phyloP scores from a whole-genome alignment of 2,797 vertebrate genomes.

The Lepus oiostolus region DNA sequence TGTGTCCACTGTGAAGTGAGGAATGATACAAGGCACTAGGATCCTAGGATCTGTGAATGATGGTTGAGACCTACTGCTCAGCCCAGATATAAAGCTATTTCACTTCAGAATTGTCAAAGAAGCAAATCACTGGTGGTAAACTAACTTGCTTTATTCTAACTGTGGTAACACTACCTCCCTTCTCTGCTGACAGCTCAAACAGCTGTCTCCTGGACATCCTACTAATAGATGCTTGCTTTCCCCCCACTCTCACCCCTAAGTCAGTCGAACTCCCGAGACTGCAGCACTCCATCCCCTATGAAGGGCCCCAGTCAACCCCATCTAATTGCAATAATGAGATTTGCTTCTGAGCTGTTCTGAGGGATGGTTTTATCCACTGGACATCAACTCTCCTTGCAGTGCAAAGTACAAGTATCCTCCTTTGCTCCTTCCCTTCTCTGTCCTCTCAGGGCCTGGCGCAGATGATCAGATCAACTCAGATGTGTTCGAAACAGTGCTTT shows the following conservation, averaged over 20 bases:
- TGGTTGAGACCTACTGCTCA: neutral
- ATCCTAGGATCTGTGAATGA: neutral
- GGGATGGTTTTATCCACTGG: conserved; percentile 37
- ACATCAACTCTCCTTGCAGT: neutral
- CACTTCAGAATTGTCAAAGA: conserved; percentile 36
- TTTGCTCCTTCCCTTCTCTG: neutral
- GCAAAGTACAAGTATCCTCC: neutral
- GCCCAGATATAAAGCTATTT: neutral
- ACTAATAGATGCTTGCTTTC: neutral
- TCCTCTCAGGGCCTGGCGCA: conserved; percentile 32
- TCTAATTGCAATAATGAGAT: conserved; percentile 59
- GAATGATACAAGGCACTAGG: neutral
- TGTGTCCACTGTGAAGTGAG: neutral
- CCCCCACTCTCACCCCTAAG: neutral
- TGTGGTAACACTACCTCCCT: neutral
- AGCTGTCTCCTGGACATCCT: conserved; percentile 8
- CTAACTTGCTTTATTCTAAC: neutral
- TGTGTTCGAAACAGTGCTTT: conserved; percentile 66
- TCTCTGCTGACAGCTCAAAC: neutral
- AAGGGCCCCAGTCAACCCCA: neutral
- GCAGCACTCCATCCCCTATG: neutral
- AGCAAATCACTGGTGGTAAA: neutral
- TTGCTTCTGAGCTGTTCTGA: conserved; percentile 53
- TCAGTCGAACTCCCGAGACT: conserved; percentile 27
- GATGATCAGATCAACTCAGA: conserved; percentile 66